These are phyloP conservation scores for Todus mexicanus DNA, from an alignment of 2,797 vertebrate species.

Conservation along the genomic window DNA sequence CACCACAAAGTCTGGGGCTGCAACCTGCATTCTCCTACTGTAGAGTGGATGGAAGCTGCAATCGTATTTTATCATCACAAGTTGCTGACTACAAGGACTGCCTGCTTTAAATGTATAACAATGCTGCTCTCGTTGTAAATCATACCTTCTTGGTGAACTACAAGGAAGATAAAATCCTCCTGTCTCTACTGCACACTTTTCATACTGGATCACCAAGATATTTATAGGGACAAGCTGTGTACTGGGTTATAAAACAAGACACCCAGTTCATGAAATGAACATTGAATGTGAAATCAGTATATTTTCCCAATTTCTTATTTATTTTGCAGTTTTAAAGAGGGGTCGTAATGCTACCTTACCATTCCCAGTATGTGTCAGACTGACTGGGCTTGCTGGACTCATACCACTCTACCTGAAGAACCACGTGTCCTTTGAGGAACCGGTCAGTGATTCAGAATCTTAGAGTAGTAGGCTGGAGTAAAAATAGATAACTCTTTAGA, in stretches of 20 bases:
- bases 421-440: not conserved
- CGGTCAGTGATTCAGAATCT: not conserved
- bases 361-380: not conserved
- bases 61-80: not conserved
- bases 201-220: not conserved
- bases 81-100: not conserved
- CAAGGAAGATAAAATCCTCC: constrained; percentile 8
- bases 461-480: not conserved
- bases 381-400: not conserved
- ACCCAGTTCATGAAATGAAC: constrained; percentile 20
- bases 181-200: not conserved
- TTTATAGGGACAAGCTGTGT: constrained; percentile 12
- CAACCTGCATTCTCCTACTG: accelerated
- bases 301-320: not conserved
- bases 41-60: not conserved
- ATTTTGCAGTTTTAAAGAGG: constrained; percentile 25
- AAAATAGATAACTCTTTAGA: not conserved
- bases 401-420: not conserved
- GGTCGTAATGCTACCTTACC: not conserved
- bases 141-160: not conserved
- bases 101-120: constrained; percentile 24
- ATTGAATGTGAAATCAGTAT: constrained; percentile 8
- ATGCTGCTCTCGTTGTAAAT: not conserved
- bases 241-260: constrained; percentile 22
- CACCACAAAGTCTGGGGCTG: not conserved